Percentiles rank a stretch among this genome's conserved stretches.
Conservation (phyloP, 92 coral and sea anemone genomes). For the Pocillopora grandis region DNA sequence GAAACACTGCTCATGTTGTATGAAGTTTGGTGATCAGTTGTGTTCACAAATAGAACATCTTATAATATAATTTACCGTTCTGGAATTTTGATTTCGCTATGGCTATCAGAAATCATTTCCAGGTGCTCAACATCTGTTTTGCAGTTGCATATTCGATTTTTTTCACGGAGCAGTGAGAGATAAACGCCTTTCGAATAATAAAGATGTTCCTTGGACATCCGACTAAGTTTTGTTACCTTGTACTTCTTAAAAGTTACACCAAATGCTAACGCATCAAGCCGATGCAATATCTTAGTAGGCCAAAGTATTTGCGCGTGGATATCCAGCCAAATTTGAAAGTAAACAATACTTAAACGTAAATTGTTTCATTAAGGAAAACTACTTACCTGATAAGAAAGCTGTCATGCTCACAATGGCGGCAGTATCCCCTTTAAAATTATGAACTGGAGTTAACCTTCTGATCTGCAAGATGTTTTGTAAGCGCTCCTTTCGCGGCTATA, state of each 20-base stretch:
- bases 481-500: no score
- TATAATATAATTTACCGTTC: no score
- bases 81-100: not conserved
- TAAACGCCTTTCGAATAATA: no score
- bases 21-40: no score
- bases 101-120: constrained; percentile 12
- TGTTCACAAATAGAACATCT: no score
- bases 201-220: no score
- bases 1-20: no score
- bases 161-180: not conserved
- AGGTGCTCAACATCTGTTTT: not conserved
- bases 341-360: not conserved
- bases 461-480: no score
- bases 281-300: not conserved
- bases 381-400: not conserved
- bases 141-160: not conserved
- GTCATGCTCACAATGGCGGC: not conserved
- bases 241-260: not conserved
- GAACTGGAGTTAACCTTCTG: not conserved
- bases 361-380: not conserved
- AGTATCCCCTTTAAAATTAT: not conserved
- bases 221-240: not conserved
- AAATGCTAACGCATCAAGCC: no score
- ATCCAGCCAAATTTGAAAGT: not conserved
- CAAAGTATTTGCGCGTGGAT: not conserved